Evolutionary conservation across 2,797 vertebrate species (phyloP).

Genomic region (Arrhamphus sclerolepis): DNA sequence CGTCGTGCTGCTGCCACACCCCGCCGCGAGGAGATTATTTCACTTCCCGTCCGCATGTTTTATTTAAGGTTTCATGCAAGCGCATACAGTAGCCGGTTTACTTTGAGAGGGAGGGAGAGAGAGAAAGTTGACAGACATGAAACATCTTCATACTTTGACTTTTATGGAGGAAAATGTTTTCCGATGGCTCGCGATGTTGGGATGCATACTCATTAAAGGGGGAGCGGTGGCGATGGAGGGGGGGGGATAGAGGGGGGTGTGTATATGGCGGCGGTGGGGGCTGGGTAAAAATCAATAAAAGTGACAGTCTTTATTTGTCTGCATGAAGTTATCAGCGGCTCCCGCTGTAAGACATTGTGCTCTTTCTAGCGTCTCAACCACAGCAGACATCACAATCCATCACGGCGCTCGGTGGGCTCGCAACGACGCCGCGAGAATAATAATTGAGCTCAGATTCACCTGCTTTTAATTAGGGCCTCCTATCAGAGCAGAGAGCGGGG

Average conservation of each 20-base stretch:
- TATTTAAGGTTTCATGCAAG: slow-evolving; percentile 44
- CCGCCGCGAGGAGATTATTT: slow-evolving; percentile 75
- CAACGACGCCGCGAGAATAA: slow-evolving; percentile 76
- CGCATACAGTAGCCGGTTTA: slow-evolving; percentile 47
- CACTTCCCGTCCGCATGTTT: slow-evolving; percentile 71
- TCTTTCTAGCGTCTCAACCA: slow-evolving; percentile 76
- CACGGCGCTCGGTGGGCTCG: slow-evolving; percentile 66
- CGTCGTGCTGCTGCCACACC: slow-evolving; percentile 84
- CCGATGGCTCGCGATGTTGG: slow-evolving; percentile 48
- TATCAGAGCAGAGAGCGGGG: slow-evolving; percentile 68
- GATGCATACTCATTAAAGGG: slow-evolving; percentile 51
- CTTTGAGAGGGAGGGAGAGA: slow-evolving; percentile 25
- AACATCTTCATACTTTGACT: slow-evolving; percentile 32
- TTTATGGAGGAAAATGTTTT: slow-evolving; percentile 40
- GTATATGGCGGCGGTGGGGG: slow-evolving; percentile 38
- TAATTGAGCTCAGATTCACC: slow-evolving; percentile 81
- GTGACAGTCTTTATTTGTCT: slow-evolving; percentile 85
- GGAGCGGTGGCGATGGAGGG: slow-evolving; percentile 38
- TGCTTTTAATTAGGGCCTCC: slow-evolving; percentile 81
- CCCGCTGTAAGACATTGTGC: slow-evolving; percentile 79
- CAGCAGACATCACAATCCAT: slow-evolving; percentile 82
- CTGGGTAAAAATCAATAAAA: slow-evolving; percentile 76
- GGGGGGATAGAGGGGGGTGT: slow-evolving; percentile 51
- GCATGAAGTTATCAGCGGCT: slow-evolving; percentile 85
- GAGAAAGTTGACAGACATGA: slow-evolving; percentile 16